These are phyloP conservation scores for Tuta absoluta DNA, from an alignment of 2,888 invertebrate genomes.

Conservation along the genomic window DNA sequence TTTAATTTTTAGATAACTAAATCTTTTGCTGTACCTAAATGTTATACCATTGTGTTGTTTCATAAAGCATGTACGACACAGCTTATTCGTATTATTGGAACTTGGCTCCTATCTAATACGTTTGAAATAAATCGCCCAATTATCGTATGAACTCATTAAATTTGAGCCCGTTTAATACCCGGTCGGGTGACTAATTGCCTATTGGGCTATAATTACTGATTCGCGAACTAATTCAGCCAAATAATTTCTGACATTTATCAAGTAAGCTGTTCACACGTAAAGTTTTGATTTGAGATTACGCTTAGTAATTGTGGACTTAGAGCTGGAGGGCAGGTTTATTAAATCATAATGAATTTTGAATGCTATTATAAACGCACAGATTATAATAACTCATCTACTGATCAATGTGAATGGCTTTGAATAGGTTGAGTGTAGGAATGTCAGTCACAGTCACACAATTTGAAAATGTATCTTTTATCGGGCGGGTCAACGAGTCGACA, in stretches of 20 bases:
- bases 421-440: too few species aligned
- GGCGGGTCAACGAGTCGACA: too few species aligned
- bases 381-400: too few species aligned
- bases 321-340: too few species aligned
- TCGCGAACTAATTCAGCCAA: background rate
- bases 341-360: too few species aligned
- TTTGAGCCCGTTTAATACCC: background rate
- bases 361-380: too few species aligned
- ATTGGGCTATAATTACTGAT: constrained; percentile 13
- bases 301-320: too few species aligned
- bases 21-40: background rate
- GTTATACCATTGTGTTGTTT: background rate
- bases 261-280: background rate
- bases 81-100: background rate
- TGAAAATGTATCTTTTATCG: too few species aligned
- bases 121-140: constrained; percentile 7
- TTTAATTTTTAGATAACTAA: too few species aligned
- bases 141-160: background rate
- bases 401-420: too few species aligned
- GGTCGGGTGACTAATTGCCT: constrained; percentile 14
- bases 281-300: background rate
- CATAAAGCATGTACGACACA: background rate
- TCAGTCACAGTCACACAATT: too few species aligned
- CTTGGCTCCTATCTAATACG: background rate
- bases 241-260: constrained; percentile 4